A percentile compares a stretch with the other conserved stretches of the same genome.
phyloP scores from a whole-genome alignment of 2,797 vertebrate species.

The Remorina albescens region DNA sequence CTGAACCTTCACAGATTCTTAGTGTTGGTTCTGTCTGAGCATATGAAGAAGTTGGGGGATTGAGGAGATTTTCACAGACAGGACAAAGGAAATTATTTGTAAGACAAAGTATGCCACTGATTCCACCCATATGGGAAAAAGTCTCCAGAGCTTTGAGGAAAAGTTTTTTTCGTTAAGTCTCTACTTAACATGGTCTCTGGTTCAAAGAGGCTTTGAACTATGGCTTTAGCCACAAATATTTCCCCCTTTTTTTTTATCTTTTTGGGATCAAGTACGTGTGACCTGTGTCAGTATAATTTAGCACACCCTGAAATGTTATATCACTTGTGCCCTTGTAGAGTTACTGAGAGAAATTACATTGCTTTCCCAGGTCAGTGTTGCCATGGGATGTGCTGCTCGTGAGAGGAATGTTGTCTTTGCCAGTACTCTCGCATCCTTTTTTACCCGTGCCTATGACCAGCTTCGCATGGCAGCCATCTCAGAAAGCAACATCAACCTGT shows the following conservation, averaged over 20 bases:
- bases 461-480: slow-evolving; percentile 97
- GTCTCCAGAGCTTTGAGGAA: slow-evolving; percentile 56
- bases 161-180: slow-evolving; percentile 33
- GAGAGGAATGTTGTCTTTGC: slow-evolving; percentile 93
- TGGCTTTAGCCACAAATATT: slow-evolving; percentile 25
- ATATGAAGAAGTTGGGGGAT: slow-evolving; percentile 24
- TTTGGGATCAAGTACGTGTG: slow-evolving; percentile 2
- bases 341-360: slow-evolving; percentile 11
- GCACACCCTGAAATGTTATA: neutral
- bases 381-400: slow-evolving; percentile 91
- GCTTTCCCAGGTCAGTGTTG: slow-evolving; percentile 89
- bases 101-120: slow-evolving; percentile 63
- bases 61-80: slow-evolving; percentile 36
- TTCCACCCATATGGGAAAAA: slow-evolving; percentile 66
- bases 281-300: slow-evolving; percentile 8
- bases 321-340: neutral
- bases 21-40: slow-evolving; percentile 37
- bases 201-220: slow-evolving; percentile 56
- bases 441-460: slow-evolving; percentile 93
- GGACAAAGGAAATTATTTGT: slow-evolving; percentile 76
- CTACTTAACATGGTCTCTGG: slow-evolving; percentile 28
- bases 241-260: too few species aligned
- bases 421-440: slow-evolving; percentile 94
- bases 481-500: slow-evolving; percentile 95
- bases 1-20: slow-evolving; percentile 29